A percentile compares a stretch with the other conserved stretches of the same genome.
phyloP scores from a whole-genome alignment of 2,888 invertebrate species.

The Syritta pipiens region DNA sequence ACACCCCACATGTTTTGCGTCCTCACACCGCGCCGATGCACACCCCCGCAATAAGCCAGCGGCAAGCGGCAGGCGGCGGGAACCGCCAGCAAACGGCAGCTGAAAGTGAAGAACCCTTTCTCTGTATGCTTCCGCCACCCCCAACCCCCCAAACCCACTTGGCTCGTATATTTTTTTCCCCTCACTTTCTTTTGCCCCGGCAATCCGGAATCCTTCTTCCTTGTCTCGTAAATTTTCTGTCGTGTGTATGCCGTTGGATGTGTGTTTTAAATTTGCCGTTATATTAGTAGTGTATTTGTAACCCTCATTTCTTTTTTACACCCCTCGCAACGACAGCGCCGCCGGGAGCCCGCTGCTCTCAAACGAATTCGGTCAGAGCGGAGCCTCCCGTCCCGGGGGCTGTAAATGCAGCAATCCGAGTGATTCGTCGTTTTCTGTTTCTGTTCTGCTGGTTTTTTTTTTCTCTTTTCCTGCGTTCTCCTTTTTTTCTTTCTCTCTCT shows the following conservation, averaged over 20 bases:
- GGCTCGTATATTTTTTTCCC: slow-evolving; percentile 9
- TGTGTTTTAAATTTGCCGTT: slow-evolving; percentile 64
- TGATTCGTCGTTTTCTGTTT: not conserved
- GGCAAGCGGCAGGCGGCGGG: too few relatives aligned
- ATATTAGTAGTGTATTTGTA: slow-evolving; percentile 57
- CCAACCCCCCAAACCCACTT: not conserved
- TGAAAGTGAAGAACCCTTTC: slow-evolving; percentile 61
- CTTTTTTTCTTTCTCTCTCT: not conserved
- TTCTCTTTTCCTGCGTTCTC: slow-evolving; percentile 3
- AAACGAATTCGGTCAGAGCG: slow-evolving; percentile 46
- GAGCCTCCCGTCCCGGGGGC: slow-evolving; percentile 7
- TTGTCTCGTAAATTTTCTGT: slow-evolving; percentile 54
- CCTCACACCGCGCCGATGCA: not conserved
- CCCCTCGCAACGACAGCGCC: not conserved
- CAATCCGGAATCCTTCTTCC: slow-evolving; percentile 35
- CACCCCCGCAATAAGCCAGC: slow-evolving; percentile 31
- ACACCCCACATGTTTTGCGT: slow-evolving; percentile 25
- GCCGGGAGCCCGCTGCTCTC: slow-evolving; percentile 4
- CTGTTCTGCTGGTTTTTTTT: too few relatives aligned
- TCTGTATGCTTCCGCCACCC: slow-evolving; percentile 50
- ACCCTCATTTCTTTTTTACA: slow-evolving; percentile 48
- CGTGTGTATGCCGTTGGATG: slow-evolving; percentile 36
- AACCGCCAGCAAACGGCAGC: slow-evolving; percentile 13
- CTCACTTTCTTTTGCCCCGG: slow-evolving; percentile 42
- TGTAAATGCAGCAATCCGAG: slow-evolving; percentile 54